Conservation (phyloP, 2,113 vertebrate species). For the Hippopotamus amphibius region DNA sequence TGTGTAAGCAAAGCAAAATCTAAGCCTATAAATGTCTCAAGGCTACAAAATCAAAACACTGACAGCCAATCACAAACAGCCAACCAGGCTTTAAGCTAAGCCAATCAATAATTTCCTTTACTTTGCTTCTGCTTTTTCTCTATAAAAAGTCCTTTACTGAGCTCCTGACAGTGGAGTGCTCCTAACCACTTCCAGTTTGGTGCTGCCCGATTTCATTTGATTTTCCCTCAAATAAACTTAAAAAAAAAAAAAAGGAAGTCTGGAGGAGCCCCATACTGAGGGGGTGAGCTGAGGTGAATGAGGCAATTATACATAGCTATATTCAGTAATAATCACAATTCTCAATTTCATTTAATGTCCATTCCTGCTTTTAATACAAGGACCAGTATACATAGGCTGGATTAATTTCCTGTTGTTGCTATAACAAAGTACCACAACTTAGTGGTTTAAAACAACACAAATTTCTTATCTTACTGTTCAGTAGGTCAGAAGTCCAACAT, state of each 20-base stretch:
- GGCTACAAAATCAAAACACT: neutral
- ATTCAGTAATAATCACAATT: constrained; percentile 42
- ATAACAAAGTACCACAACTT: neutral
- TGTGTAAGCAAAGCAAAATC: neutral
- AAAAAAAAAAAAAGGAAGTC: neutral
- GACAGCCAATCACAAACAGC: neutral
- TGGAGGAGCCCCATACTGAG: neutral
- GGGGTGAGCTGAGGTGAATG: neutral
- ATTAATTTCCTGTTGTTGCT: constrained; percentile 18
- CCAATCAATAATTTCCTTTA: neutral
- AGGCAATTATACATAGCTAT: neutral
- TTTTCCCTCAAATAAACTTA: constrained; percentile 17
- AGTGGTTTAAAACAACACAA: neutral
- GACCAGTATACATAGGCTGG: neutral
- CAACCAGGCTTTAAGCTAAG: neutral
- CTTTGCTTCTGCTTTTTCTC: neutral
- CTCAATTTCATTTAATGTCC: neutral
- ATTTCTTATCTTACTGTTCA: neutral
- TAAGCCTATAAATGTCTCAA: neutral
- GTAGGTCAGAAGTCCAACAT: neutral
- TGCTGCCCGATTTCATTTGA: neutral
- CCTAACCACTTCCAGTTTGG: neutral
- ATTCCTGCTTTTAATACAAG: neutral
- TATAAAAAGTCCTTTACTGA: neutral
- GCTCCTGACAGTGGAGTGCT: neutral